phyloP scores from a whole-genome alignment of 2,113 vertebrate species.

The Tricholaema leucomelas region DNA sequence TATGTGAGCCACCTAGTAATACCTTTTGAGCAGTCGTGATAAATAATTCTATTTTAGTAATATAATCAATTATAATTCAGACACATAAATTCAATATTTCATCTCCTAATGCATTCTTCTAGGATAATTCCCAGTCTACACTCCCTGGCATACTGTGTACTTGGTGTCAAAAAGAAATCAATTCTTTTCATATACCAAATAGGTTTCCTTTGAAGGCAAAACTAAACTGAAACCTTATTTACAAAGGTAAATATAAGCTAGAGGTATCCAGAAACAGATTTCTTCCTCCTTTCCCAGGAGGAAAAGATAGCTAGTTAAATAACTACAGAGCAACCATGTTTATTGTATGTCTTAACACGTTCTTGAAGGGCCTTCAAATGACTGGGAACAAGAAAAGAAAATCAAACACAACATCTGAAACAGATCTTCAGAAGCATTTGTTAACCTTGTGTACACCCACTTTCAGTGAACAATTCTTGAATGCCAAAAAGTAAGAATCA shows the following conservation, averaged over 20 bases:
- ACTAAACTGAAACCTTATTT: neutral
- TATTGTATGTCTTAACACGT: neutral
- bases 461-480: neutral
- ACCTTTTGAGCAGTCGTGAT: neutral
- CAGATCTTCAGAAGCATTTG: neutral
- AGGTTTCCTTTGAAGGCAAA: neutral
- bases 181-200: neutral
- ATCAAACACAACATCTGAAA: neutral
- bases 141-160: neutral
- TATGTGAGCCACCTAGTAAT: neutral
- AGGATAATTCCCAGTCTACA: conserved; percentile 9
- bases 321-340: neutral
- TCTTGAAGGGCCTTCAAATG: neutral
- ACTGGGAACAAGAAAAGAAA: neutral
- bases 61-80: neutral
- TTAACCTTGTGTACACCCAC: neutral
- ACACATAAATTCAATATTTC: neutral
- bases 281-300: neutral
- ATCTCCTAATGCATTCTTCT: conserved; percentile 27
- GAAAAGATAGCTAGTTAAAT: neutral
- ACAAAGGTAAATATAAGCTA: neutral
- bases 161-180: neutral
- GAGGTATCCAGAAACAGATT: neutral
- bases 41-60: conserved; percentile 9
- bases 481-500: neutral